phyloP scores from a whole-genome alignment of 2,113 vertebrate genomes.

The Camelus dromedarius region DNA sequence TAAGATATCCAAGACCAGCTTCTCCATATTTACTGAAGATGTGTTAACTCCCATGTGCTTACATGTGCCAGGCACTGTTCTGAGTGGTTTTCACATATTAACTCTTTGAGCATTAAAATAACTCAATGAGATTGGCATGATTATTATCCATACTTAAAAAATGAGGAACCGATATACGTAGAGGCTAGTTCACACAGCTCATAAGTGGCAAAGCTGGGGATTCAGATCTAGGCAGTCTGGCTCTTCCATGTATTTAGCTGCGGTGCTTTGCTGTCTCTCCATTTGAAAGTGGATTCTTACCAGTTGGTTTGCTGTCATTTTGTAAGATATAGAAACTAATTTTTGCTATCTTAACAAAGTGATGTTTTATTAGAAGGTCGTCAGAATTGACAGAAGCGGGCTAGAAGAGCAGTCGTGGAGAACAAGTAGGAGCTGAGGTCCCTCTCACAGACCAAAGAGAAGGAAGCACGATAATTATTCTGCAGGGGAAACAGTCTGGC shows the following conservation, averaged over 20 bases:
- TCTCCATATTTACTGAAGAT: constrained; percentile 3
- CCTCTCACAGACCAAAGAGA: not conserved
- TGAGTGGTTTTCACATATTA: not conserved
- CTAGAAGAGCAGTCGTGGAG: not conserved
- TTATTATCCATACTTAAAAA: not conserved
- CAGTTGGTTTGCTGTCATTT: constrained; percentile 15
- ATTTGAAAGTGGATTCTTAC: not conserved
- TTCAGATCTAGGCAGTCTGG: not conserved
- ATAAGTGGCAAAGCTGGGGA: not conserved
- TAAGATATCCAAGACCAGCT: not conserved
- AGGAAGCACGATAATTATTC: not conserved
- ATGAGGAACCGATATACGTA: not conserved
- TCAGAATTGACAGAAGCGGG: not conserved
- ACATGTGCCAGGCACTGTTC: not conserved
- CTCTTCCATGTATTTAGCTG: not conserved
- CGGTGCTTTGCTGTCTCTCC: not conserved
- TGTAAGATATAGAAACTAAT: constrained; percentile 10
- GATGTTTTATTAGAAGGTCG: not conserved
- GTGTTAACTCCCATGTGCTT: constrained; percentile 27
- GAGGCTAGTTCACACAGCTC: not conserved
- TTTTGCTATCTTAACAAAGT: constrained; percentile 47
- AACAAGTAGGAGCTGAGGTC: not conserved
- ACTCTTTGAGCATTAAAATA: not conserved
- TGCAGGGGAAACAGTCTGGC: not conserved
- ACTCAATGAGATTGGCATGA: not conserved